A percentile compares a stretch with the other conserved stretches of the same genome.
Evolutionary conservation across 2,888 invertebrate species (phyloP).

Genomic region (Quadroppia sp.): DNA sequence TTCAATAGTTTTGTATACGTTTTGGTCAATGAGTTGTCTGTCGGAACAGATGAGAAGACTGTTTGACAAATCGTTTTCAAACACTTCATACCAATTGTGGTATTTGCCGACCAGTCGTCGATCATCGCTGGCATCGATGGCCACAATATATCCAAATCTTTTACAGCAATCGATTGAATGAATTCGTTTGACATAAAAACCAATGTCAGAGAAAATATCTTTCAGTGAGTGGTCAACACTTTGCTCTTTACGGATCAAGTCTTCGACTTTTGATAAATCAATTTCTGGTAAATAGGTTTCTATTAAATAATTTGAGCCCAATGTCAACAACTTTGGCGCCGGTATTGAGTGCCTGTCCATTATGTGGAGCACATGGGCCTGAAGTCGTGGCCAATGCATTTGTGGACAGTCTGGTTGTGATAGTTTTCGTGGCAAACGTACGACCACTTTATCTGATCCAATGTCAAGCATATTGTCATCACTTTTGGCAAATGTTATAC

Average conservation of each 20-base stretch:
- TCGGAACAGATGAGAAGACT: neutral
- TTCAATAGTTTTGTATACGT: neutral
- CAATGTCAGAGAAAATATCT: neutral
- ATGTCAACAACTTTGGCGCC: neutral
- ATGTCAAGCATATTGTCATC: neutral
- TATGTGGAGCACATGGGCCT: neutral
- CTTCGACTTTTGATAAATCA: slow-evolving; percentile 1
- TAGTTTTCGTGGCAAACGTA: neutral
- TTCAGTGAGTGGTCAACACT: neutral
- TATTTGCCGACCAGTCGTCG: neutral
- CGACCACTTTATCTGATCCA: neutral
- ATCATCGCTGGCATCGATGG: neutral
- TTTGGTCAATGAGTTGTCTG: neutral
- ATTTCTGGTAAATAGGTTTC: neutral
- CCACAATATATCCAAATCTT: neutral
- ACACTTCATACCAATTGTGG: neutral
- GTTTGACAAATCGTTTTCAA: neutral
- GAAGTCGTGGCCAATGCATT: neutral
- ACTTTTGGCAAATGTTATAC: neutral
- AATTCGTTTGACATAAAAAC: neutral
- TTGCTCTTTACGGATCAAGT: too few species aligned
- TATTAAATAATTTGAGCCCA: neutral
- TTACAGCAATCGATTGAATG: slow-evolving; percentile 17
- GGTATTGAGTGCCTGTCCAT: neutral
- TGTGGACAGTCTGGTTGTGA: neutral